Conservation (phyloP, 1,140 invertebrate genomes). For the Aethina tumida region DNA sequence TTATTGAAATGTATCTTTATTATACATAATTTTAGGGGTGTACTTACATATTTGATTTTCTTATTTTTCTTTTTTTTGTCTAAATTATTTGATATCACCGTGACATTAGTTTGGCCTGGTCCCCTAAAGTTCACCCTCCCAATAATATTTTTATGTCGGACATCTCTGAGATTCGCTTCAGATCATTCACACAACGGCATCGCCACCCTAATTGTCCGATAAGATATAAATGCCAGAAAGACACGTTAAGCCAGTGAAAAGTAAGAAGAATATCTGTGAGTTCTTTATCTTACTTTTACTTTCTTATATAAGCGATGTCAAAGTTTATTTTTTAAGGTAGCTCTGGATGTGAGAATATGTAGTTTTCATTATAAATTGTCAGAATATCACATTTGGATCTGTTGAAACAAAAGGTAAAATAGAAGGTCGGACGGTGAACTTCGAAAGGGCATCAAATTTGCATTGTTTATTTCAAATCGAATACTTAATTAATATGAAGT, state of each 20-base stretch:
- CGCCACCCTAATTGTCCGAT: conserved; percentile 3
- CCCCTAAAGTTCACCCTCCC: conserved; percentile 37
- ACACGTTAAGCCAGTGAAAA: conserved; percentile 7
- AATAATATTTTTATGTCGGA: conserved; percentile 18
- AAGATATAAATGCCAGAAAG: conserved; percentile 5
- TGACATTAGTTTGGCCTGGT: conserved; percentile 38
- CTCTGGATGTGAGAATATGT: no score
- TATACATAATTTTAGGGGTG: conserved; percentile 18
- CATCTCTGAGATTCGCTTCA: conserved; percentile 20
- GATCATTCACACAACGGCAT: no score
- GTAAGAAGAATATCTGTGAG: no score
- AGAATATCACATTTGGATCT: conserved; percentile 10
- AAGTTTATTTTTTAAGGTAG: no score
- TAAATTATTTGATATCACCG: conserved; percentile 37
- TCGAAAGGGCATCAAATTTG: no score
- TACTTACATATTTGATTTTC: conserved; percentile 28
- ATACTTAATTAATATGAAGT: no score
- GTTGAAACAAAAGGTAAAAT: no score
- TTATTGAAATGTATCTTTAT: conserved; percentile 30
- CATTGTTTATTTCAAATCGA: no score
- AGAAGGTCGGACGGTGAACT: no score
- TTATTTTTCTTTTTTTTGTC: conserved; percentile 31
- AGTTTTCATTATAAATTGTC: conserved; percentile 8
- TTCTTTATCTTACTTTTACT: no score
- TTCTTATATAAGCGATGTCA: no score